A percentile compares a stretch with the other conserved stretches of the same genome.
Evolutionary conservation across 2,888 invertebrate genomes (phyloP).

Genomic region (Dione vanillae): DNA sequence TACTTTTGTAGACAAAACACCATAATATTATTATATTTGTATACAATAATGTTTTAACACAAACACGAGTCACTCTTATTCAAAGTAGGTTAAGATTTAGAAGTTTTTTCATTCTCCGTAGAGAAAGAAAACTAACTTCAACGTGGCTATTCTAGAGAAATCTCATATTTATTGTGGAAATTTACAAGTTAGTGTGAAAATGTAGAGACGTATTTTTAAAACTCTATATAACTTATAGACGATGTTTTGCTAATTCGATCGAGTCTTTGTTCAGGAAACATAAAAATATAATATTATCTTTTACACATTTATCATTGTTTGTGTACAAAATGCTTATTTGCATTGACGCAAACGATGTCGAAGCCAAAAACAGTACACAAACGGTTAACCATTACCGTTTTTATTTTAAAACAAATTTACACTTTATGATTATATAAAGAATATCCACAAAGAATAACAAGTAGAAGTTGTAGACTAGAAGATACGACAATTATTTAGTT

Average conservation of each 20-base stretch:
- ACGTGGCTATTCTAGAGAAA: background rate
- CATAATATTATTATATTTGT: background rate
- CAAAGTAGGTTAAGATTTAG: slow-evolving; percentile 3
- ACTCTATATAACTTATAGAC: background rate
- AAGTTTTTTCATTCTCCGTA: slow-evolving; percentile 44
- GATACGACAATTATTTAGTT: too few species aligned
- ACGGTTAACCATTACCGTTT: background rate
- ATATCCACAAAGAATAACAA: too few species aligned
- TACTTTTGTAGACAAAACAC: background rate
- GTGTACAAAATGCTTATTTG: background rate
- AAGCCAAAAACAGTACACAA: slow-evolving; percentile 6
- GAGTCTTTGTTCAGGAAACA: background rate
- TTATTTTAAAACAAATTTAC: background rate
- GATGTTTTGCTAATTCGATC: background rate
- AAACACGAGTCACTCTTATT: slow-evolving; percentile 3
- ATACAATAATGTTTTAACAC: background rate
- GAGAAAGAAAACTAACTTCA: slow-evolving; percentile 45
- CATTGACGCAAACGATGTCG: background rate
- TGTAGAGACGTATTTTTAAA: background rate
- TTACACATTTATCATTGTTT: background rate
- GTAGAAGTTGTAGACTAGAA: too few species aligned
- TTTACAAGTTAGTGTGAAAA: slow-evolving; percentile 1
- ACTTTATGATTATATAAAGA: background rate
- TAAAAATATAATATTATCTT: background rate
- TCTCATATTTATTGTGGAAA: slow-evolving; percentile 9